Percentiles rank a stretch among this genome's conserved stretches.
Evolutionary conservation across 1,140 invertebrate genomes (phyloP).

Genomic region (Ooceraea biroi): DNA sequence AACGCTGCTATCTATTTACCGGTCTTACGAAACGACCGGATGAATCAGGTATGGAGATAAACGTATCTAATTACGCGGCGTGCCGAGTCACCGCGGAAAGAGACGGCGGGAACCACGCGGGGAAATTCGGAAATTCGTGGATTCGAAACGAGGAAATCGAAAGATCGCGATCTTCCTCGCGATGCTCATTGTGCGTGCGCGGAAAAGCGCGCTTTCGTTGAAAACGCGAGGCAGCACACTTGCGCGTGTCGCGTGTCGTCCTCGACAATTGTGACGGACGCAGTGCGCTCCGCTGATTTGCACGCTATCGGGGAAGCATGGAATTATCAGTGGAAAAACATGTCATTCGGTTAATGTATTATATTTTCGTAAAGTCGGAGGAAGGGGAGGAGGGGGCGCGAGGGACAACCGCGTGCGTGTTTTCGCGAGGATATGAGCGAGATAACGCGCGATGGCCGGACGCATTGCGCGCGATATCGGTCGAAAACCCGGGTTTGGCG

Average conservation of each 20-base stretch:
- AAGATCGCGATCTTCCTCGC: not conserved
- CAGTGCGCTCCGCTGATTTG: not conserved
- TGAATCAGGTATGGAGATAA: constrained; percentile 51
- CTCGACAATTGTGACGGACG: constrained; percentile 37
- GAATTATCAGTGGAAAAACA: constrained; percentile 38
- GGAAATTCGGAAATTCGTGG: constrained; percentile 27
- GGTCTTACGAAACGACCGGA: constrained; percentile 48
- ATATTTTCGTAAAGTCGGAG: constrained; percentile 14
- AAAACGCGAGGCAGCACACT: too few relatives aligned
- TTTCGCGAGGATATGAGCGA: too few relatives aligned
- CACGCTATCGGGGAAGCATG: not conserved
- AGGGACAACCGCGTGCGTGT: constrained; percentile 13
- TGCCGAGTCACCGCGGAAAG: not conserved
- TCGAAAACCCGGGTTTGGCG: too few relatives aligned
- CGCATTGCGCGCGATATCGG: too few relatives aligned
- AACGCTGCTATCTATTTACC: not conserved
- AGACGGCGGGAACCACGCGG: not conserved
- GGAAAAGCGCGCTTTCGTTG: not conserved
- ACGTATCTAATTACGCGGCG: constrained; percentile 14
- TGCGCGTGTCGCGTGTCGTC: not conserved
- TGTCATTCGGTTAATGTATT: not conserved
- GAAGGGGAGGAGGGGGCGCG: not conserved
- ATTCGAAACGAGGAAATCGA: not conserved
- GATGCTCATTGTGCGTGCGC: not conserved
- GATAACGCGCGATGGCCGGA: too few relatives aligned